Evolutionary conservation across 30 jellyfish, hydroid and myxozoan genomes (phyloP).

Genomic region (Turritopsis dohrnii): DNA sequence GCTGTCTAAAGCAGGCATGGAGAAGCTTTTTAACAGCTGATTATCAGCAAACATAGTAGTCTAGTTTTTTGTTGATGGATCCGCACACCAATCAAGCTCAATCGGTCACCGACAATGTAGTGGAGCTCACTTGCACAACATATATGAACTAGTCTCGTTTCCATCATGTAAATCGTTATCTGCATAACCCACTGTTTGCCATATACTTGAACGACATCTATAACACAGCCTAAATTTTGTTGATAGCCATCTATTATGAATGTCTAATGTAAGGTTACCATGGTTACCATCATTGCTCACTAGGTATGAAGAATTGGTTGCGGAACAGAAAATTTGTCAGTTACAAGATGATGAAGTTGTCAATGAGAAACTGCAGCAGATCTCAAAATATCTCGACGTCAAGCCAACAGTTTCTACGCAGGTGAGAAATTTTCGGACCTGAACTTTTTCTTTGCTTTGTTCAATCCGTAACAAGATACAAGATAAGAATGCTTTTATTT

Average conservation of each 20-base stretch:
- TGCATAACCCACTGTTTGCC: no score
- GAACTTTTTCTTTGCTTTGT: background rate
- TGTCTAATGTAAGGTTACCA: no score
- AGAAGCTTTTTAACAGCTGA: no score
- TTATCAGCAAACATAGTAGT: no score
- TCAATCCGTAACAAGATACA: no score
- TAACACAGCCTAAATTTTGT: no score
- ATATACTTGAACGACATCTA: no score
- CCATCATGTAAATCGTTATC: background rate
- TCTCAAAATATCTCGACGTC: background rate
- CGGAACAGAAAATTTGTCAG: background rate
- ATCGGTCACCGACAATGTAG: background rate
- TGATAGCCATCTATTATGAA: no score
- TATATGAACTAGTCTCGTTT: background rate
- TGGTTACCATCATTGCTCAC: no score
- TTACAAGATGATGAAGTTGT: slow-evolving; percentile 15
- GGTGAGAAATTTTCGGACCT: background rate
- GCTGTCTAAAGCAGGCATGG: no score
- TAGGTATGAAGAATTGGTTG: background rate
- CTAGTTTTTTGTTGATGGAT: background rate
- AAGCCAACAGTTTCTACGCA: slow-evolving; percentile 23
- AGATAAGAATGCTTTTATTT: background rate
- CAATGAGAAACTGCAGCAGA: background rate
- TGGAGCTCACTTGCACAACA: background rate
- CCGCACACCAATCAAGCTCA: no score